Conservation (phyloP, 1,140 invertebrate species). For the Conopomorpha cramerella region DNA sequence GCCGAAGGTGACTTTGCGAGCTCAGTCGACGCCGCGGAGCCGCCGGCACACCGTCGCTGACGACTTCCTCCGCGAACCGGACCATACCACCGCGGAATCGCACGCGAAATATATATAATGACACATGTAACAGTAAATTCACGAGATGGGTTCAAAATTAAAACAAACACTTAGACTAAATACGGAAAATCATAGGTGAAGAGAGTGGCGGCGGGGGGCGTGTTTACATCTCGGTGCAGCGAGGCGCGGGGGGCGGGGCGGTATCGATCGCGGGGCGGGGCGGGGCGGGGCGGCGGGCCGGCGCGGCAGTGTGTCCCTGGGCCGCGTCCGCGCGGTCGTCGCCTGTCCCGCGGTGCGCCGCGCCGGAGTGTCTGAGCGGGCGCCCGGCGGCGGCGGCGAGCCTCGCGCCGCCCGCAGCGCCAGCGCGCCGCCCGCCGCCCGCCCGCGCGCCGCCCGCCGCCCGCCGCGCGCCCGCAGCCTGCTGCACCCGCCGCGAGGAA, state of each 20-base stretch:
- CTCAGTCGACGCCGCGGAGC: too few species aligned
- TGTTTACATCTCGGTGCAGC: slow-evolving; percentile 38
- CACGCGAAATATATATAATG: too few species aligned
- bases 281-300: slow-evolving; percentile 12
- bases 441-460: slow-evolving; percentile 20
- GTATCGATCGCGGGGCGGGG: slow-evolving; percentile 38
- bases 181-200: too few species aligned
- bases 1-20: too few species aligned
- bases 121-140: too few species aligned
- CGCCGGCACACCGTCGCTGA: too few species aligned
- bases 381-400: slow-evolving; percentile 40
- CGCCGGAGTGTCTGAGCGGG: slow-evolving; percentile 34
- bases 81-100: too few species aligned
- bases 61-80: too few species aligned
- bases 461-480: slow-evolving; percentile 19
- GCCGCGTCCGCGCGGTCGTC: slow-evolving; percentile 41
- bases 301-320: slow-evolving; percentile 33
- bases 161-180: too few species aligned
- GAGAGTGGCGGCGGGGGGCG: slow-evolving; percentile 17
- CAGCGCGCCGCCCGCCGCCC: slow-evolving; percentile 19
- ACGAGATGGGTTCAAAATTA: slow-evolving; percentile 58
- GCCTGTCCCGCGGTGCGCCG: slow-evolving; percentile 25
- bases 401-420: slow-evolving; percentile 34
- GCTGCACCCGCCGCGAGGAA: slow-evolving; percentile 21
- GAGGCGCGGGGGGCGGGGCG: slow-evolving; percentile 19